Evolutionary conservation across 2,888 invertebrate species (phyloP).

Genomic region (Rhagophthalmus giganteus): DNA sequence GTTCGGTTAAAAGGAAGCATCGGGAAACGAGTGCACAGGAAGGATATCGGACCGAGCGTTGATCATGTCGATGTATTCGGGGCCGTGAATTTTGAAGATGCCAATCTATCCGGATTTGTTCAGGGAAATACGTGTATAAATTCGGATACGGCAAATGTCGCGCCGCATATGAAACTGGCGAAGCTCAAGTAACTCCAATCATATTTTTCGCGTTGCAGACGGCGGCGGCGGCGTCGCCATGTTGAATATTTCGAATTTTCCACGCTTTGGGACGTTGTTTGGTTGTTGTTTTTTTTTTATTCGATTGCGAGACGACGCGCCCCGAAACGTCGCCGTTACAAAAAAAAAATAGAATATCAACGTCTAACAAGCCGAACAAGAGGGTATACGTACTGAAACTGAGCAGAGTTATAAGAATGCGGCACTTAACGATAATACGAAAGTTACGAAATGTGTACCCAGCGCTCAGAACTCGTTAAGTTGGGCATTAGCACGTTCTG

Average conservation of each 20-base stretch:
- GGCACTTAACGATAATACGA: constrained; percentile 27
- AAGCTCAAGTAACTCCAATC: constrained; percentile 28
- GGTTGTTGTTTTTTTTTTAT: not conserved
- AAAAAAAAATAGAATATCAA: constrained; percentile 3
- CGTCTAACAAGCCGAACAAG: constrained; percentile 13
- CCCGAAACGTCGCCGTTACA: no score
- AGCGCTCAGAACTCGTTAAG: constrained; percentile 30
- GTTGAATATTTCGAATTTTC: constrained; percentile 23
- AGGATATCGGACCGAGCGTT: constrained; percentile 29
- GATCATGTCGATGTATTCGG: constrained; percentile 25
- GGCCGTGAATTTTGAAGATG: constrained; percentile 29
- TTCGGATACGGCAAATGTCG: constrained; percentile 27
- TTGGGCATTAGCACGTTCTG: constrained; percentile 28
- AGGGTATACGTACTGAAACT: constrained; percentile 19
- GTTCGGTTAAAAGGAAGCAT: constrained; percentile 20
- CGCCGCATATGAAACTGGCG: constrained; percentile 27
- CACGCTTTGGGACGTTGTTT: constrained; percentile 3
- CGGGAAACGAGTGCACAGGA: constrained; percentile 23
- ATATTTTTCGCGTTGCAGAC: constrained; percentile 29
- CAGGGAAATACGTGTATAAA: constrained; percentile 30
- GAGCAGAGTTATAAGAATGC: constrained; percentile 20
- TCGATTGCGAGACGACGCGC: not conserved
- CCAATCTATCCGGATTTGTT: constrained; percentile 28
- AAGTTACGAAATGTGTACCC: constrained; percentile 28
- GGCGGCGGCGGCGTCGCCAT: no score